phyloP scores from a whole-genome alignment of 2,888 invertebrate genomes.

The Arge pagana region DNA sequence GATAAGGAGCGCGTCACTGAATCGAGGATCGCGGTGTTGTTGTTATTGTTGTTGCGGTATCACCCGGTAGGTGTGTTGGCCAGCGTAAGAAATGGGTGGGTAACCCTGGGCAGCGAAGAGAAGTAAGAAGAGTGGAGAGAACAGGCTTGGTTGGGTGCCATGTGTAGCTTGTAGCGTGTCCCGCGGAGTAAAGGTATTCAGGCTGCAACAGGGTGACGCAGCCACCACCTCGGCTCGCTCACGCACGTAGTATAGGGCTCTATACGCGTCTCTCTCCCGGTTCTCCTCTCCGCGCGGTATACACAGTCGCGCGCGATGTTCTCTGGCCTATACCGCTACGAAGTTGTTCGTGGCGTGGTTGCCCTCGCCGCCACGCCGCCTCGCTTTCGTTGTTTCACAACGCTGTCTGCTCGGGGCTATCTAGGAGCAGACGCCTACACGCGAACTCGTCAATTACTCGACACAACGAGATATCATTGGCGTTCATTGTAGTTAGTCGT shows the following conservation, averaged over 20 bases:
- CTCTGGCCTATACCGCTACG: too few species aligned
- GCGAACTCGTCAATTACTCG: constrained; percentile 55
- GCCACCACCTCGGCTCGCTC: too few species aligned
- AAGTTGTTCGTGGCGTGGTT: too few species aligned
- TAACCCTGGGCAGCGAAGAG: constrained; percentile 39
- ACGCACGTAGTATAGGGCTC: too few species aligned
- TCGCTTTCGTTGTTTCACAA: constrained; percentile 36
- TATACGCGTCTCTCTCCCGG: background rate
- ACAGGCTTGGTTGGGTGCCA: constrained; percentile 44
- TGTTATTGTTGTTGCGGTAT: too few species aligned
- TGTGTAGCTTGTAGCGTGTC: constrained; percentile 44
- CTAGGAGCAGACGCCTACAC: constrained; percentile 51
- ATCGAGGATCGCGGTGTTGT: too few species aligned
- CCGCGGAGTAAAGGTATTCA: constrained; percentile 47
- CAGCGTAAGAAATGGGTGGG: constrained; percentile 53
- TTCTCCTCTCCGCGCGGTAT: background rate
- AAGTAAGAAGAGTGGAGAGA: constrained; percentile 44
- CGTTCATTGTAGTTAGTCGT: constrained; percentile 18
- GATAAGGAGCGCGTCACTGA: too few species aligned
- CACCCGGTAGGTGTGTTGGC: constrained; percentile 29
- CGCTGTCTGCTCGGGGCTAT: constrained; percentile 44
- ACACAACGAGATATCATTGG: constrained; percentile 53
- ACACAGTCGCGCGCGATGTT: too few species aligned
- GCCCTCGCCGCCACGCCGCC: constrained; percentile 24
- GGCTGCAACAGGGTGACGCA: constrained; percentile 50